Conservation (phyloP, 2,113 vertebrate species). For the Crotalus tigris region DNA sequence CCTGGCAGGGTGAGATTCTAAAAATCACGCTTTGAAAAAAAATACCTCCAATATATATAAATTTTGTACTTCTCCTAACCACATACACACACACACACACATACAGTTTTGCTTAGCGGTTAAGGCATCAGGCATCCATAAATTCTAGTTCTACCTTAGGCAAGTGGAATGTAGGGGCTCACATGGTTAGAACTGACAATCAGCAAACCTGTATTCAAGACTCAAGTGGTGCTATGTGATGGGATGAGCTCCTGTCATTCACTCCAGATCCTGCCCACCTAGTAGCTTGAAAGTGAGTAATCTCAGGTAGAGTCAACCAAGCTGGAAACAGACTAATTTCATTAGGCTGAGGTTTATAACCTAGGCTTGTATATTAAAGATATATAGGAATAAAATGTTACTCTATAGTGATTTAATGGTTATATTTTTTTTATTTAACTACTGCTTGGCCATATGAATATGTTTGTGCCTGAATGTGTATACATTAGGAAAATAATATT, state of each 20-base stretch:
- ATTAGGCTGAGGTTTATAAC: neutral
- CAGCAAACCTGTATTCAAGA: too few relatives aligned
- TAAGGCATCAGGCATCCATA: neutral
- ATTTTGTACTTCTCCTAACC: neutral
- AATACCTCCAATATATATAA: neutral
- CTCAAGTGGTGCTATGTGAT: too few relatives aligned
- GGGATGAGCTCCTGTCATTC: too few relatives aligned
- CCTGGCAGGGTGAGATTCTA: neutral
- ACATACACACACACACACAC: too few relatives aligned
- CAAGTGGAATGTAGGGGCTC: neutral
- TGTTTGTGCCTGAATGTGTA: neutral
- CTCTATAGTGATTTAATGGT: neutral
- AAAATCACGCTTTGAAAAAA: neutral
- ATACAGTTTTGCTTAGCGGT: neutral
- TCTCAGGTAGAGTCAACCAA: too few relatives aligned
- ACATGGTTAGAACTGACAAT: too few relatives aligned
- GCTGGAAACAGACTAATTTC: neutral
- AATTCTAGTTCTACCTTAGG: neutral
- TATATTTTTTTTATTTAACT: neutral
- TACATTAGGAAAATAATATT: neutral
- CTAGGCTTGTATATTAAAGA: neutral
- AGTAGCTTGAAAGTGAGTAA: too few relatives aligned
- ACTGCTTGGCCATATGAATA: neutral
- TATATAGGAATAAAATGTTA: neutral
- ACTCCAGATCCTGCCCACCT: too few relatives aligned